Evolutionary conservation across 2,888 invertebrate species (phyloP).

Genomic region (Monochamus alternatus): DNA sequence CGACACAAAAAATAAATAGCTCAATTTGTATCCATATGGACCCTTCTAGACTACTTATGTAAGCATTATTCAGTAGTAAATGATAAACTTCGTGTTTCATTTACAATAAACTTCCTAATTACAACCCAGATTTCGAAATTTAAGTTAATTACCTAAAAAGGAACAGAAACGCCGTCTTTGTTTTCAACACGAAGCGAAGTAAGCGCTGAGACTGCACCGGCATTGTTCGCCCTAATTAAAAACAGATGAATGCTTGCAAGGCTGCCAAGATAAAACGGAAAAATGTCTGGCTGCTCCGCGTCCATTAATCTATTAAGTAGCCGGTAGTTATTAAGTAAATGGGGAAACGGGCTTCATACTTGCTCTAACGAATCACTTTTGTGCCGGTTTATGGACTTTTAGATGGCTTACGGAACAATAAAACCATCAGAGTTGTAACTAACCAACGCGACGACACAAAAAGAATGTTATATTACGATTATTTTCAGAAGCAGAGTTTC

Average conservation of each 20-base stretch:
- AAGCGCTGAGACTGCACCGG: background rate
- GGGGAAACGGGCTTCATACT: background rate
- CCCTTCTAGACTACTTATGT: background rate
- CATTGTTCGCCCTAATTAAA: conserved; percentile 15
- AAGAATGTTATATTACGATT: too few species aligned
- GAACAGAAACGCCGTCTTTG: background rate
- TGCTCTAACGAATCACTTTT: background rate
- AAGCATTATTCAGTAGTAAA: background rate
- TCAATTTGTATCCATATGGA: background rate
- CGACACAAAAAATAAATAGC: too few species aligned
- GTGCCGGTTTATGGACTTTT: background rate
- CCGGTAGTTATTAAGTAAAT: background rate
- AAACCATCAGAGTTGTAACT: background rate
- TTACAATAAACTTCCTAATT: background rate
- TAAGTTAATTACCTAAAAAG: background rate
- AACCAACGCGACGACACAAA: background rate
- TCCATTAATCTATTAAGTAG: background rate
- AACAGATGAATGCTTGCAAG: conserved; percentile 25
- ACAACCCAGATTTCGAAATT: background rate
- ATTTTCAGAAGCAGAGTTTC: too few species aligned
- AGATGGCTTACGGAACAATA: background rate
- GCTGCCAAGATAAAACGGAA: background rate
- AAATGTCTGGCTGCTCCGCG: background rate
- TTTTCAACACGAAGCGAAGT: background rate
- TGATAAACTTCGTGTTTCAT: background rate